These are phyloP conservation scores for Drosophila koepferae DNA, from an alignment of 2,888 invertebrate species.

Conservation along the genomic window DNA sequence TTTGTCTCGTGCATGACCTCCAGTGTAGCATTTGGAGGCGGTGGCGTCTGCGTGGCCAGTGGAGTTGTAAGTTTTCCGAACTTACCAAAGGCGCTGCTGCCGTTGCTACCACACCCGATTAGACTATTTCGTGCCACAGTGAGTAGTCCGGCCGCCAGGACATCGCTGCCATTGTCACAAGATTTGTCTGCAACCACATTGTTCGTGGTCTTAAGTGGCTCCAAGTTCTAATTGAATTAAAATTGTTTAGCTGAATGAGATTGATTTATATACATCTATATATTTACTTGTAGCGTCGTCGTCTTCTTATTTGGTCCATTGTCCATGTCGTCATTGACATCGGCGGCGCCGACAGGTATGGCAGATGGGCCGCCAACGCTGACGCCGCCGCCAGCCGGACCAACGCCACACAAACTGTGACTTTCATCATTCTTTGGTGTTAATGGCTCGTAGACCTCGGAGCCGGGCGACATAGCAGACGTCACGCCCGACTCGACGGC, in stretches of 20 bases:
- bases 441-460: slow-evolving; percentile 75
- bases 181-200: slow-evolving; percentile 50
- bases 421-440: slow-evolving; percentile 77
- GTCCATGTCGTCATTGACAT: slow-evolving; percentile 70
- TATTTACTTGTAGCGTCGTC: slow-evolving; percentile 72
- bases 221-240: slow-evolving; percentile 53
- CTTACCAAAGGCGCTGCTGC: slow-evolving; percentile 58
- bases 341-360: slow-evolving; percentile 56
- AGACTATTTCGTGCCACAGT: slow-evolving; percentile 48
- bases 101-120: slow-evolving; percentile 35
- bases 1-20: slow-evolving; percentile 58
- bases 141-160: slow-evolving; percentile 49
- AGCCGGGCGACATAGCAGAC: slow-evolving; percentile 72
- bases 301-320: slow-evolving; percentile 68
- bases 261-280: slow-evolving; percentile 35
- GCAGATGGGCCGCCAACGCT: slow-evolving; percentile 42
- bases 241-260: not conserved
- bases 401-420: slow-evolving; percentile 70
- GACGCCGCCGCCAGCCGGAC: slow-evolving; percentile 38
- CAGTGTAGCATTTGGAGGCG: slow-evolving; percentile 20
- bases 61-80: slow-evolving; percentile 56
- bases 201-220: slow-evolving; percentile 55
- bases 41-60: slow-evolving; percentile 30
- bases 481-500: slow-evolving; percentile 42
- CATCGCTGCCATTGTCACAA: slow-evolving; percentile 63